A percentile compares a stretch with the other conserved stretches of the same genome.
phyloP scores from a whole-genome alignment of 1,140 invertebrate species.

The Ceratina calcarata region DNA sequence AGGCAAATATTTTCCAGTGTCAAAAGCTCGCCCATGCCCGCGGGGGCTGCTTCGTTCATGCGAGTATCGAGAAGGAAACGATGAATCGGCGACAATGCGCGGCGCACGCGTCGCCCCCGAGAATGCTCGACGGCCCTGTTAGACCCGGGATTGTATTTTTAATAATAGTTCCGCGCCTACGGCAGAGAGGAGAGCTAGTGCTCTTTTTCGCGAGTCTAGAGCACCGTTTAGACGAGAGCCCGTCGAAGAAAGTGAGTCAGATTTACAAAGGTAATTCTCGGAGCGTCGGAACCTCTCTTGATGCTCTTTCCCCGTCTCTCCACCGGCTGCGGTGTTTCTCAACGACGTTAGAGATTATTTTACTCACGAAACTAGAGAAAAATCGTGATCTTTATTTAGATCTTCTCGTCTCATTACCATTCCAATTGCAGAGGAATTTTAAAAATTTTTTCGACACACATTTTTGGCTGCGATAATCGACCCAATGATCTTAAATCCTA shows the following conservation, averaged over 20 bases:
- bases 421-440: no score
- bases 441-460: no score
- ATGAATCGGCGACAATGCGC: conserved; percentile 31
- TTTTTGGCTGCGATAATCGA: no score
- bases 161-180: conserved; percentile 7
- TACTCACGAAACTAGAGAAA: no score
- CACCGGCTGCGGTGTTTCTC: no score
- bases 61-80: conserved; percentile 11
- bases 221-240: neutral
- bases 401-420: neutral
- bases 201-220: neutral
- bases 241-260: conserved; percentile 2
- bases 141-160: conserved; percentile 21
- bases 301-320: neutral
- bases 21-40: conserved; percentile 20
- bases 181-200: neutral
- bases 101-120: neutral
- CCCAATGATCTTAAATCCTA: no score
- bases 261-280: neutral
- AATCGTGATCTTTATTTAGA: no score
- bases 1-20: conserved; percentile 44
- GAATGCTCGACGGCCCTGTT: neutral
- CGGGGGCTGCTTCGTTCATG: conserved; percentile 34
- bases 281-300: neutral
- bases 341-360: no score